These are phyloP conservation scores for Gambusia holbrooki DNA, from an alignment of 2,113 vertebrate genomes.

Conservation along the genomic window DNA sequence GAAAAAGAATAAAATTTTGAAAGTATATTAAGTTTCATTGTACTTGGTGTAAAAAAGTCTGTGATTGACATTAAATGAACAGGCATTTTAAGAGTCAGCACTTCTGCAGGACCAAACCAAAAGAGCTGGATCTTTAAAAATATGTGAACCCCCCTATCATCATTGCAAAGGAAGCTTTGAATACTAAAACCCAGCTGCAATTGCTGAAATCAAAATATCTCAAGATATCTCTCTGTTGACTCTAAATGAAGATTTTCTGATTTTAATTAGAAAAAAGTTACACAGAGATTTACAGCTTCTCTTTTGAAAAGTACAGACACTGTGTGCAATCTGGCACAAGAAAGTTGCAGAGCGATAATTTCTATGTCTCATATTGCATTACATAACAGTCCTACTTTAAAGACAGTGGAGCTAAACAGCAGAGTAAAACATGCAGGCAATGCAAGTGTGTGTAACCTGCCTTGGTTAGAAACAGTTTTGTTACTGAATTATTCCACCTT, in stretches of 20 bases:
- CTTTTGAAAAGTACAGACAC: constrained; percentile 25
- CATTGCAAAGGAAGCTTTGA: not conserved
- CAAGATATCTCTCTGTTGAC: not conserved
- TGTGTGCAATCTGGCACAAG: constrained; percentile 34
- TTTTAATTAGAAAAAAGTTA: constrained; percentile 1
- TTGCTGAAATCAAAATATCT: not conserved
- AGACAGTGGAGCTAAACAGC: constrained; percentile 22
- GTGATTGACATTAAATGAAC: not conserved
- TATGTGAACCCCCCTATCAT: not conserved
- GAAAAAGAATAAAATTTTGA: too few species aligned
- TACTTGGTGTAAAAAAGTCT: not conserved
- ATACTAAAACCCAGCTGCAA: not conserved
- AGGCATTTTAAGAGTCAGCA: not conserved
- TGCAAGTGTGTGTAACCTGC: constrained; percentile 48
- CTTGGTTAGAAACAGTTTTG: constrained; percentile 13
- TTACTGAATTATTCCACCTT: constrained; percentile 41
- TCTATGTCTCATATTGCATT: constrained; percentile 42
- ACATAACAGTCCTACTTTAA: constrained; percentile 38
- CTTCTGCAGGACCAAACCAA: not conserved
- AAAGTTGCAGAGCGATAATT: constrained; percentile 52
- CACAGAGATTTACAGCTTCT: constrained; percentile 4
- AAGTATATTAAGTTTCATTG: too few species aligned
- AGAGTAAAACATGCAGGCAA: constrained; percentile 36
- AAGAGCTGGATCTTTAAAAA: not conserved
- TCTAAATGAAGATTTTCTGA: not conserved